Percentiles rank a stretch among this genome's conserved stretches.
Evolutionary conservation across 1,140 invertebrate genomes (phyloP).

Genomic region (Drosophila navojoa): DNA sequence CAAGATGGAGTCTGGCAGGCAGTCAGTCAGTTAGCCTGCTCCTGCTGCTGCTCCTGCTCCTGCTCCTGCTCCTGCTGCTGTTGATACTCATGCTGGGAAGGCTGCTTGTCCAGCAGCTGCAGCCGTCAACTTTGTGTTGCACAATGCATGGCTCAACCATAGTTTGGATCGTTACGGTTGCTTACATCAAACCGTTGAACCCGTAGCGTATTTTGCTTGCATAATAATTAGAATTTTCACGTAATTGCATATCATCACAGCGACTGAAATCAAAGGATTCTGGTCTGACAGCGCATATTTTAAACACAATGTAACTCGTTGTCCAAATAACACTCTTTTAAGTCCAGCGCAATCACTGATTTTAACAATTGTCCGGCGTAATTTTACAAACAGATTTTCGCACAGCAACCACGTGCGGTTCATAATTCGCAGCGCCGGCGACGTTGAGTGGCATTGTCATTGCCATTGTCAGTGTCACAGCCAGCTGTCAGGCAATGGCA

Average conservation of each 20-base stretch:
- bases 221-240: conserved; percentile 22
- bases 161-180: conserved; percentile 19
- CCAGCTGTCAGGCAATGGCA: conserved; percentile 31
- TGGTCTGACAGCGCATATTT: conserved; percentile 8
- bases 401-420: conserved; percentile 26
- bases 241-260: conserved; percentile 27
- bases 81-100: no score
- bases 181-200: background rate
- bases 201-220: conserved; percentile 12
- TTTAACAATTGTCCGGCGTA: conserved; percentile 59
- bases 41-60: conserved; percentile 5
- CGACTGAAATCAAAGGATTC: conserved; percentile 4
- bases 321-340: background rate
- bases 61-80: background rate
- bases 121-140: conserved; percentile 48
- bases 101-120: conserved; percentile 31
- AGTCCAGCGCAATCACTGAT: background rate
- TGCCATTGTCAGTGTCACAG: conserved; percentile 67
- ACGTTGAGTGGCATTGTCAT: conserved; percentile 62
- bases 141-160: conserved; percentile 49
- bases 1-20: background rate
- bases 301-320: conserved; percentile 5
- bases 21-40: background rate
- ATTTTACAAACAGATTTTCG: conserved; percentile 47
- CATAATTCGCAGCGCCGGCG: conserved; percentile 46